Evolutionary conservation across 2,888 invertebrate species (phyloP), one percentile per base, ranked within the genome.

Genomic region (Hydropsyche betteni): DNA sequence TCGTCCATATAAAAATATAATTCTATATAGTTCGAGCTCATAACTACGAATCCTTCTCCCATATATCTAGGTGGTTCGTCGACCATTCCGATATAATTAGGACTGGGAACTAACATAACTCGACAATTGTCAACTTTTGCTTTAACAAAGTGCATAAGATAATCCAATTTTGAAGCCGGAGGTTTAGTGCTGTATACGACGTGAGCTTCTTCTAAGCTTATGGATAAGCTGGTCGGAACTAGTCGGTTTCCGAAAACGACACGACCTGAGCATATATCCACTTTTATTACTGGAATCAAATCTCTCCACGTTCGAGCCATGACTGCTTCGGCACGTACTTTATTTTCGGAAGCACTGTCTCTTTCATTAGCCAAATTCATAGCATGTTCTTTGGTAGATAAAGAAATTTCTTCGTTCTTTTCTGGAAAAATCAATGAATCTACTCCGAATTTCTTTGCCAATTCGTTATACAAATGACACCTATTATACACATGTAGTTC

Each of bases 1-100:
- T 98, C 97, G 85, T 99, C 99, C 94, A 98, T 96, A 82, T 97
- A 98, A 85, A 97, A 98, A 84, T 98, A 98, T 34, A 98, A 89
- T 83, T 98, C 96, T 81, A 98, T 92, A 82, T 94, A 93, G 83
- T 98, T 98, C 2, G 97, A 96, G 83, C 97, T 97, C 88, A 99
- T 92, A 8, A 99, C 91, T 0, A 98, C 98, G 86, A 99, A 99
- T 0, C 98, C 99, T 86, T 98, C 98, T 4, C 99, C 99, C 98
- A 99, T 99, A 82, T 95, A 97, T 51, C 89, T 82, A 0, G 99
- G 99, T 0, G 99, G 98, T 81, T 97, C 97, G 85, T 97, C 97
- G 5, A 94, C 92, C 88, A 95, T 91, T 5, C 96, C 96, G 3
- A 93, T 95, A 84, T 97, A 98, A 82, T 97, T 97, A 1, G 96